phyloP scores from a whole-genome alignment of 2,888 invertebrate species.

The Alsophila aescularia region DNA sequence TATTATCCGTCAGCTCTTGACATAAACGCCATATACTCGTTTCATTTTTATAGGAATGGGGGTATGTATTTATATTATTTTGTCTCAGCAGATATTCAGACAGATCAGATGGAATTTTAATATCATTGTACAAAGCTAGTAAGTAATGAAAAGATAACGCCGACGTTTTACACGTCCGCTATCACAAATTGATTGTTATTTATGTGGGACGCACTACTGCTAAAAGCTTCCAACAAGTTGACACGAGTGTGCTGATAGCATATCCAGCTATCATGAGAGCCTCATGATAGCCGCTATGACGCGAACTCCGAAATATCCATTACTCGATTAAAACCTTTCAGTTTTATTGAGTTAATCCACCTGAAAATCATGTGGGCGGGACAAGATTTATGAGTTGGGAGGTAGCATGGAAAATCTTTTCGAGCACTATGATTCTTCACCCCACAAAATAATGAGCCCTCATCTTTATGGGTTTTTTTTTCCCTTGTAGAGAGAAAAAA shows the following conservation, averaged over 20 bases:
- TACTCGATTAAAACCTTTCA: slow-evolving; percentile 71
- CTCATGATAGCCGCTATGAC: slow-evolving; percentile 49
- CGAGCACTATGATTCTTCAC: no score
- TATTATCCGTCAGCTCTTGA: no score
- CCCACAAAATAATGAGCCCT: no score
- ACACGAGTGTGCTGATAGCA: slow-evolving; percentile 46
- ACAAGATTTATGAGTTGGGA: slow-evolving; percentile 31
- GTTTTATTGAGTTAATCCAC: slow-evolving; percentile 58
- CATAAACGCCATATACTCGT: no score
- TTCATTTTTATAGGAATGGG: no score
- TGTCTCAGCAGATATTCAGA: no score
- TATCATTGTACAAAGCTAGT: slow-evolving; percentile 10
- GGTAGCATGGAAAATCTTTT: slow-evolving; percentile 17
- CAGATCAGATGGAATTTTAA: not conserved
- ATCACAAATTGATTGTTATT: slow-evolving; percentile 34
- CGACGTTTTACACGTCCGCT: slow-evolving; percentile 13
- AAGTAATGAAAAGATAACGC: slow-evolving; percentile 19
- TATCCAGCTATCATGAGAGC: slow-evolving; percentile 45
- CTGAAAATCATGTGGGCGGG: slow-evolving; percentile 56
- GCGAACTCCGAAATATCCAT: slow-evolving; percentile 60
- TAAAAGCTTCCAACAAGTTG: slow-evolving; percentile 47
- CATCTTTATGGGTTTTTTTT: no score
- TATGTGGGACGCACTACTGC: slow-evolving; percentile 27
- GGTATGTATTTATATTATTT: no score
- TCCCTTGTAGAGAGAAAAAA: no score